Conservation (phyloP, 2,888 invertebrate species). For the Myopa testacea region DNA sequence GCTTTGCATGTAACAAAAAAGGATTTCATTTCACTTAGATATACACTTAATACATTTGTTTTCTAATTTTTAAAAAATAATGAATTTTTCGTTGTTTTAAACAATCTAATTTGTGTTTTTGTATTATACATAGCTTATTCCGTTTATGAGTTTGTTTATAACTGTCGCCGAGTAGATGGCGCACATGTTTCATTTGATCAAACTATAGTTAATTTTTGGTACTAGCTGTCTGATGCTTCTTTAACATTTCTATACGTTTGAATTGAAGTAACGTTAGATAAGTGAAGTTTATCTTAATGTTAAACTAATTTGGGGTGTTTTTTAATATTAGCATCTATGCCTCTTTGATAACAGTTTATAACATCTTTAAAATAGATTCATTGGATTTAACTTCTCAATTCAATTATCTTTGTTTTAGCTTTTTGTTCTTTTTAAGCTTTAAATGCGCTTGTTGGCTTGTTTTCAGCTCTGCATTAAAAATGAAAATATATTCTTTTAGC, state of each 20-base stretch:
- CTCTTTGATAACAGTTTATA: conserved; percentile 34
- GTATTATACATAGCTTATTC: not conserved
- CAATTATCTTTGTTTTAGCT: no score
- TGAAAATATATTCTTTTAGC: conserved; percentile 1
- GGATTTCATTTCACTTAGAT: no score
- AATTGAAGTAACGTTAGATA: not conserved
- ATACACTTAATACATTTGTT: no score
- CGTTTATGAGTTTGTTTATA: not conserved
- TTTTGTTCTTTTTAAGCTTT: no score
- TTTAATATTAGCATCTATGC: not conserved
- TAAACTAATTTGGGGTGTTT: not conserved
- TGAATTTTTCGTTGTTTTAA: not conserved
- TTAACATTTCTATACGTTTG: conserved; percentile 3
- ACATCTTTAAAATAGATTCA: not conserved
- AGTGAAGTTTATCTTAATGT: not conserved
- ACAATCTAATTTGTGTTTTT: not conserved
- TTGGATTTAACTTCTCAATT: not conserved
- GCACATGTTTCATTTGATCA: conserved; percentile 12
- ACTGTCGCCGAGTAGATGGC: not conserved
- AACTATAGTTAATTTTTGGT: conserved; percentile 54
- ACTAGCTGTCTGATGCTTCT: conserved; percentile 50
- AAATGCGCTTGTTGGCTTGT: no score
- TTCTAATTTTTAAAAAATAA: no score
- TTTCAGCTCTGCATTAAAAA: no score
- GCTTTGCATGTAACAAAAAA: no score